Evolutionary conservation across 2,797 vertebrate species (phyloP).

Genomic region (Trematomus bernacchii): DNA sequence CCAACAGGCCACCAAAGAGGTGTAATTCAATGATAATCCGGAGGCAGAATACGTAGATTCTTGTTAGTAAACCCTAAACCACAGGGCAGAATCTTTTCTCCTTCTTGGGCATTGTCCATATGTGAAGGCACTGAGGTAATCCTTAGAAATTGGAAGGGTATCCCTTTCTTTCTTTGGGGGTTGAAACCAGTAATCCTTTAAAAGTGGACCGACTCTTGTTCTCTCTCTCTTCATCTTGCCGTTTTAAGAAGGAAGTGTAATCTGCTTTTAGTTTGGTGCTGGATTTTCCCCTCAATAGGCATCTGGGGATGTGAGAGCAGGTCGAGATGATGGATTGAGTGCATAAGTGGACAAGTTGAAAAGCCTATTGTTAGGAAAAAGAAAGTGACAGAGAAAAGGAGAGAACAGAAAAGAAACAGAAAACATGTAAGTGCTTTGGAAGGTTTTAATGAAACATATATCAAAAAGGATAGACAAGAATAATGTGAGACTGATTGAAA

Average conservation of each 20-base stretch:
- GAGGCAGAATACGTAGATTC: conserved; percentile 40
- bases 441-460: conserved; percentile 17
- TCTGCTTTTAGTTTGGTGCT: conserved; percentile 66
- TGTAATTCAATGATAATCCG: conserved; percentile 54
- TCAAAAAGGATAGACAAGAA: not conserved
- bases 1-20: conserved; percentile 38
- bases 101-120: conserved; percentile 49
- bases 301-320: conserved; percentile 31
- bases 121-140: conserved; percentile 64
- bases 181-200: conserved; percentile 75
- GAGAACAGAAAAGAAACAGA: not conserved
- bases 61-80: conserved; percentile 48
- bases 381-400: no score
- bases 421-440: not conserved
- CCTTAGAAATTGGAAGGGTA: conserved; percentile 64
- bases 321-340: conserved; percentile 41
- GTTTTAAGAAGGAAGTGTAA: conserved; percentile 62
- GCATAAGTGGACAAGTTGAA: conserved; percentile 34
- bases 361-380: conserved; percentile 6
- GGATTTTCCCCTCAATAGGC: conserved; percentile 23
- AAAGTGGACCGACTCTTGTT: conserved; percentile 66
- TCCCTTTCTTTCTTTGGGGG: conserved; percentile 65
- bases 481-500: not conserved
- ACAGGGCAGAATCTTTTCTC: conserved; percentile 20
- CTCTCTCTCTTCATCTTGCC: conserved; percentile 48